Base-by-base conservation (phyloP, 2,113 vertebrate genomes). In the Irena cyanogastra region DNA sequence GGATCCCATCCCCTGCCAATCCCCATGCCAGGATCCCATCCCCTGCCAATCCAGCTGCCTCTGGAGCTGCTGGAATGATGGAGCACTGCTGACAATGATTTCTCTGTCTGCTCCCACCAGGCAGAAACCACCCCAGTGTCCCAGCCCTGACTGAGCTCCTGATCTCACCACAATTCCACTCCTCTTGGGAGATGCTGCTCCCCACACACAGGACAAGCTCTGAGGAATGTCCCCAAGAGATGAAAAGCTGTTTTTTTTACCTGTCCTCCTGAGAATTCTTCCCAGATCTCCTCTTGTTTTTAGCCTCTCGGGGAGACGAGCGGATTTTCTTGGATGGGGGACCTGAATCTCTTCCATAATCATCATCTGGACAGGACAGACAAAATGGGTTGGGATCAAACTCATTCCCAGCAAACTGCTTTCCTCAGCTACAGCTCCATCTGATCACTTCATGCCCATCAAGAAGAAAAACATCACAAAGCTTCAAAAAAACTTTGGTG, bases 241-340 rank as follows among this genome's bases (percentile, higher is more conserved):
- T 11, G 13, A 52, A 83, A 63, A 1, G n/a, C 8, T 79, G 21
- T 37, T 88, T 87, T 95, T 96, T 82, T 96, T 95, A 99, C 99
- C 99, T 99, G 95, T 99, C 99, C 95, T 99, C 99, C 97, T 99
- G 98, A 64, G 99, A 99, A 94, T 99, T 99, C 98, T 99, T 99
- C 94, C 98, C 98, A 97, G 98, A 97, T 65, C 98, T 97, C 89
- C 99, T 99, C 98, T 99, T 99, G 93, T 98, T 99, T 98, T 99
- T 99, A 68, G 98, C 98, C 97, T 99, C 99, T 85, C 99, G 98
- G 30, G 99, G 98, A 94, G 99, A 98, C 7, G 99, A 96, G 15
- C 99, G 99, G 89, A 99, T 98, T 98, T 99, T 99, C 98, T 99
- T 99, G 93, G 98, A 95, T 12, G 99, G 99, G 97, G 99, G 99